phyloP scores from a whole-genome alignment of 2,113 vertebrate species.

The Proteles cristata region DNA sequence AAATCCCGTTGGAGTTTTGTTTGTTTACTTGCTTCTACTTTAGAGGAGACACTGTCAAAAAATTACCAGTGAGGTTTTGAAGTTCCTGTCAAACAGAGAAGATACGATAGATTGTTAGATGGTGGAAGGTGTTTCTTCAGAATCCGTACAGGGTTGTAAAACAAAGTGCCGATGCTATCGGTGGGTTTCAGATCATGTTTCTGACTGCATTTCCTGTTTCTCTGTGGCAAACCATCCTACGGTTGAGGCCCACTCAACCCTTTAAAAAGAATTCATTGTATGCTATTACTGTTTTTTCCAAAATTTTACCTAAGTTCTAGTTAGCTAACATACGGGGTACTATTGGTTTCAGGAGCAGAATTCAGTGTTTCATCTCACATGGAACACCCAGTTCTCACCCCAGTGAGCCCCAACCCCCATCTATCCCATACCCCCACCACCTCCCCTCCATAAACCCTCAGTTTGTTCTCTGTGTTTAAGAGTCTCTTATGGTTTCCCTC shows the following conservation, averaged over 20 bases:
- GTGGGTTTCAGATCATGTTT: rapidly evolving
- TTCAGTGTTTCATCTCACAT: no score
- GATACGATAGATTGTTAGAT: rapidly evolving
- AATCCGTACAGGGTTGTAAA: background rate
- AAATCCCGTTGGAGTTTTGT: background rate
- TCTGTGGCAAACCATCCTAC: no score
- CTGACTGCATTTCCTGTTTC: background rate
- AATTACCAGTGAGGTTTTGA: background rate
- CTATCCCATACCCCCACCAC: no score
- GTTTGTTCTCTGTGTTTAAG: no score
- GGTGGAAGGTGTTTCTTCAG: background rate
- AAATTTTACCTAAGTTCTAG: no score
- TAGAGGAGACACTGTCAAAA: background rate
- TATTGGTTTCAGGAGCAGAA: no score
- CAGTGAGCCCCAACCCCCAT: no score
- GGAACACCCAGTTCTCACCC: no score
- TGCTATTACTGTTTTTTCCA: no score
- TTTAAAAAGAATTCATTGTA: background rate
- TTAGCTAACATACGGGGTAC: no score
- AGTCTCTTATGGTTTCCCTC: no score
- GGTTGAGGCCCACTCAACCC: background rate
- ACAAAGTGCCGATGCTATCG: rapidly evolving
- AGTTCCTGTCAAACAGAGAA: rapidly evolving
- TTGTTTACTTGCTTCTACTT: background rate
- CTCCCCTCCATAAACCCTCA: no score